Evolutionary conservation across 1,140 invertebrate species (phyloP), one percentile per base, ranked within the genome.

Genomic region (Drosophila kanapiae): DNA sequence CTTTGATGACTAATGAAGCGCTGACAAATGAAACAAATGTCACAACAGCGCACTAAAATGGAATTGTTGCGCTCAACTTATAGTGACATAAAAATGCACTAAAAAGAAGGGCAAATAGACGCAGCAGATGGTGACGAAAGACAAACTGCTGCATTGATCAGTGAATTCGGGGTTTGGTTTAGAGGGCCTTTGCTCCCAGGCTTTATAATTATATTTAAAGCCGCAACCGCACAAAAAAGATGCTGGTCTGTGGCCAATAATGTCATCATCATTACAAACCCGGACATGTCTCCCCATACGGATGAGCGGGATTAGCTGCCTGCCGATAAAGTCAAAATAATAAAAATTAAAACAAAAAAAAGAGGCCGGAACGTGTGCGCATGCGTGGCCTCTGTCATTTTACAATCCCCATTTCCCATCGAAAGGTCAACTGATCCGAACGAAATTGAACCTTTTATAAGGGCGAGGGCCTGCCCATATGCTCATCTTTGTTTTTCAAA

Each of bases 361-460:
- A 16, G 9, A 13, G 29, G n/a, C 2, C 9, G 33, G 37, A 51
- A 54, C 54, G 68, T 74, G 70, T 74, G 70, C 70, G 70, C 70
- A 60, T 83, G 76, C 63, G 77, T 67, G 69, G 65, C 64, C 68
- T 47, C 51, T 71, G 67, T 56, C 62, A 70, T 68, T 70, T 68
- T 70, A 70, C 67, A 70, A 47, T 70, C 62, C 62, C 40, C 68
- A 33, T 43, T 64, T 56, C 54, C 67, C 31, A 7, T 14, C 38
- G 38, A 80, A 62, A 83, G 81, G 81, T 84, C 81, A 85, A 81
- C 82, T 69, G 49, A 81, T 63, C 75, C 53, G 33, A 80, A 77
- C 75, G 75, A 84, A 80, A 84, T 83, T 84, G 77, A 84, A 85
- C 81, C 81, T 84, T 84, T 81, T 77, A 85, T 84, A 72, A 85